These are phyloP conservation scores for Gorsachius goisagi DNA, from an alignment of 2,113 vertebrate species.

Conservation along the genomic window DNA sequence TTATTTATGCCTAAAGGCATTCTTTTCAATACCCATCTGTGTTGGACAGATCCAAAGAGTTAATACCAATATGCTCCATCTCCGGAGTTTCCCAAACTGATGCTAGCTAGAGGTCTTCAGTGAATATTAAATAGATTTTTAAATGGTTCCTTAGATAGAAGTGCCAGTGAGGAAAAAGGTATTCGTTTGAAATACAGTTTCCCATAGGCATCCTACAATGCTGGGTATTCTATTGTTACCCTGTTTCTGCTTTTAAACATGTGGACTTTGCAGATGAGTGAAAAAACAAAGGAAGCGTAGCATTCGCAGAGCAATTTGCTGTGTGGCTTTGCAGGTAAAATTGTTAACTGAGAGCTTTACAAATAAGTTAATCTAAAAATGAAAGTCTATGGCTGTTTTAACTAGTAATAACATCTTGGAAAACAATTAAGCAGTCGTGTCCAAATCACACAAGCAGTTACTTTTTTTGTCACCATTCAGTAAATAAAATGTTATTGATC, in stretches of 20 bases:
- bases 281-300: neutral
- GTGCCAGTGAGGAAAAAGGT: neutral
- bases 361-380: conserved; percentile 2
- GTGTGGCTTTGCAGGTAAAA: neutral
- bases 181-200: neutral
- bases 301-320: neutral
- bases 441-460: neutral
- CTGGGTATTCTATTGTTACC: neutral
- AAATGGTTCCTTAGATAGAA: neutral
- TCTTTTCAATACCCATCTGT: neutral
- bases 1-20: neutral
- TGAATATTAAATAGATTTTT: conserved; percentile 1
- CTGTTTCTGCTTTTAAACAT: neutral
- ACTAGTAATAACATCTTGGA: neutral
- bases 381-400: neutral
- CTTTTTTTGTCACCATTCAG: neutral
- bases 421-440: neutral
- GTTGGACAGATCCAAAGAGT: neutral
- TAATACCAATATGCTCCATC: neutral
- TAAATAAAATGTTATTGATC: conserved; percentile 19
- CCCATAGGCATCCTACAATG: neutral
- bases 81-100: neutral
- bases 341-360: neutral
- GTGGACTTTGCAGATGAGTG: neutral
- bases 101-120: neutral